Evolutionary conservation across 2,888 invertebrate genomes (phyloP).

Genomic region (Drosophila neotestacea): DNA sequence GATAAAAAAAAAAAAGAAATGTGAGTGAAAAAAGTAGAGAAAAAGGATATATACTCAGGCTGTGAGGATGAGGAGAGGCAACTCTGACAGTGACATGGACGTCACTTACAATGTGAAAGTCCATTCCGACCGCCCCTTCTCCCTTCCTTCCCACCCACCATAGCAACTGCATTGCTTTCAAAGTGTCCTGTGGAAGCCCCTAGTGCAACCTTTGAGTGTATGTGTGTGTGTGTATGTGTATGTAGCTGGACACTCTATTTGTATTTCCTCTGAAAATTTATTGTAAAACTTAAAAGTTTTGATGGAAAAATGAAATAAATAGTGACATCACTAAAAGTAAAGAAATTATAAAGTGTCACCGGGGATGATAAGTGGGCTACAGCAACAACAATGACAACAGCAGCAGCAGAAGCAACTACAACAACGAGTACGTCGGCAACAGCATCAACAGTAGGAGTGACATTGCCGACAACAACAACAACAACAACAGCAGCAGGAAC

Average conservation of each 20-base stretch:
- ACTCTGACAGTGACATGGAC: conserved; percentile 77
- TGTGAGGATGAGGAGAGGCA: conserved; percentile 37
- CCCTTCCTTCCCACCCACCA: neutral
- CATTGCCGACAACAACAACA: conserved; percentile 68
- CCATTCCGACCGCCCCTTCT: conserved; percentile 19
- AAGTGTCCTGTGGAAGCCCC: conserved; percentile 45
- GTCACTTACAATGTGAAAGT: conserved; percentile 78
- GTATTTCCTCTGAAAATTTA: conserved; percentile 81
- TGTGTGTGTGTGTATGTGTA: conserved; percentile 33
- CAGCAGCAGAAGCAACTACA: conserved; percentile 51
- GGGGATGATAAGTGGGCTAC: conserved; percentile 85
- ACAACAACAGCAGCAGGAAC: conserved; percentile 40
- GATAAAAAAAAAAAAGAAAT: conserved; percentile 24
- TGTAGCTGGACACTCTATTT: conserved; percentile 80
- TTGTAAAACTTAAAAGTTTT: conserved; percentile 84
- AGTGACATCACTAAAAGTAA: conserved; percentile 85
- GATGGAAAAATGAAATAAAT: conserved; percentile 84
- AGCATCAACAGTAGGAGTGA: conserved; percentile 72
- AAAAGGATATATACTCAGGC: conserved; percentile 25
- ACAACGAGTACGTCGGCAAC: conserved; percentile 60
- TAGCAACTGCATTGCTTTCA: conserved; percentile 45
- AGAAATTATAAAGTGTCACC: conserved; percentile 85
- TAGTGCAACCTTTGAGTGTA: conserved; percentile 49
- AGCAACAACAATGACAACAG: conserved; percentile 61
- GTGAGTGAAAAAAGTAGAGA: conserved; percentile 8